Evolutionary conservation across 2,797 vertebrate genomes (phyloP).

Genomic region (Eupleurogrammus muticus): DNA sequence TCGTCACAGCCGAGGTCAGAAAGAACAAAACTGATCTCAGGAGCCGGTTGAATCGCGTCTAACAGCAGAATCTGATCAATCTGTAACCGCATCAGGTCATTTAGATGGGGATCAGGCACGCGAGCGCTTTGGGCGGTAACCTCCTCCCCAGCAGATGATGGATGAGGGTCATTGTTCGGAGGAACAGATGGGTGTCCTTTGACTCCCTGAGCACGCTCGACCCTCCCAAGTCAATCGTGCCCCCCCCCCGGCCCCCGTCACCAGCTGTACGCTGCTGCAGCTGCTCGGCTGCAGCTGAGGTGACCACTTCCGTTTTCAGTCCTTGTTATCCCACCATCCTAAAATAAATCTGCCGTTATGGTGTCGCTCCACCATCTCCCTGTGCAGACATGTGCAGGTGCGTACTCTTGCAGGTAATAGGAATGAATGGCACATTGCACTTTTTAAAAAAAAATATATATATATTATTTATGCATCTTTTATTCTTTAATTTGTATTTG

Average conservation of each 20-base stretch:
- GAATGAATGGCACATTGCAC: conserved; percentile 24
- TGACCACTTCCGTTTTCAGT: conserved; percentile 38
- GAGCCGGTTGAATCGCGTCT: too few species aligned
- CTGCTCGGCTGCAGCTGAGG: conserved; percentile 18
- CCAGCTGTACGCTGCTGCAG: conserved; percentile 5
- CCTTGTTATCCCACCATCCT: conserved; percentile 53
- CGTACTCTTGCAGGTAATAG: conserved; percentile 38
- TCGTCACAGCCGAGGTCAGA: too few species aligned
- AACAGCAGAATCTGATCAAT: not conserved
- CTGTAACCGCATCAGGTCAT: not conserved
- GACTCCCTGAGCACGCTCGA: conserved; percentile 6
- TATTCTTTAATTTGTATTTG: conserved; percentile 12
- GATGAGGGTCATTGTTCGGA: conserved; percentile 35
- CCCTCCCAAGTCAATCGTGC: conserved; percentile 5
- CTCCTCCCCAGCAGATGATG: not conserved
- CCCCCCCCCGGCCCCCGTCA: not conserved
- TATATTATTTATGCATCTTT: conserved; percentile 33
- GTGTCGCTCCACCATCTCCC: conserved; percentile 45
- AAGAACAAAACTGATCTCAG: not conserved
- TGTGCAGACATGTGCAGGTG: conserved; percentile 4
- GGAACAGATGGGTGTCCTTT: conserved; percentile 26
- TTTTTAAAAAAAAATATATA: not conserved
- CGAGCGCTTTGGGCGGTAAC: not conserved
- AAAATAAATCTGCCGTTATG: conserved; percentile 52
- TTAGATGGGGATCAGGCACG: not conserved